A percentile compares a stretch with the other conserved stretches of the same genome.
phyloP scores from a whole-genome alignment of 2,797 vertebrate genomes.

The Todus mexicanus region DNA sequence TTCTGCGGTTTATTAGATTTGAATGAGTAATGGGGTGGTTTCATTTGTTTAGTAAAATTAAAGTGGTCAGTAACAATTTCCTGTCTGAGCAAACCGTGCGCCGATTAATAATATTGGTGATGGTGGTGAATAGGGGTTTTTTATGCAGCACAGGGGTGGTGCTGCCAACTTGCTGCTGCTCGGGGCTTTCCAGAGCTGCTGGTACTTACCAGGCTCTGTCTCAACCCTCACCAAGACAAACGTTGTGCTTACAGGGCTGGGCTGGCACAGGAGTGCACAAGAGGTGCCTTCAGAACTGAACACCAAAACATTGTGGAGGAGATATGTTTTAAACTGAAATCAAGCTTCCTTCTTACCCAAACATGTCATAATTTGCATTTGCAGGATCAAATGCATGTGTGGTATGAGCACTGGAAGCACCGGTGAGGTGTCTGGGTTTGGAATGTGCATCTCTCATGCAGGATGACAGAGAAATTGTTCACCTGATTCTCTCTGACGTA shows the following conservation, averaged over 20 bases:
- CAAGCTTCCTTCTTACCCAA: neutral
- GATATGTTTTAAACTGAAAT: neutral
- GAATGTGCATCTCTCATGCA: rapidly evolving
- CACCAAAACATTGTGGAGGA: neutral
- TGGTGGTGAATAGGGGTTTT: neutral
- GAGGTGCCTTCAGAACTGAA: neutral
- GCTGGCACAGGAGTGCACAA: neutral
- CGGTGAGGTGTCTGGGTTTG: rapidly evolving
- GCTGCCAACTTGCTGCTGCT: neutral
- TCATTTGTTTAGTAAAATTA: conserved; percentile 66
- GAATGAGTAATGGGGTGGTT: conserved; percentile 64
- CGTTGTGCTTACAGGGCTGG: neutral
- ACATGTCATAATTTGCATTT: neutral
- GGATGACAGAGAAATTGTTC: neutral
- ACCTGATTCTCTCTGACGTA: neutral
- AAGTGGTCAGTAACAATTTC: conserved; percentile 64
- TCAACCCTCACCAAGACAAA: neutral
- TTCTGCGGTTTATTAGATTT: conserved; percentile 63
- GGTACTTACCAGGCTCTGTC: neutral
- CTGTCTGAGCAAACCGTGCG: conserved; percentile 39
- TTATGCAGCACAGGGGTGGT: neutral
- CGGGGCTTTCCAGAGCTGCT: conserved; percentile 2
- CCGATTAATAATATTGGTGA: conserved; percentile 28
- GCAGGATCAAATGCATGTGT: neutral
- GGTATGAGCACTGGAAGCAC: neutral